Evolutionary conservation across 2,113 vertebrate species (phyloP), one percentile per base, ranked within the genome.

Genomic region (Caretta caretta): DNA sequence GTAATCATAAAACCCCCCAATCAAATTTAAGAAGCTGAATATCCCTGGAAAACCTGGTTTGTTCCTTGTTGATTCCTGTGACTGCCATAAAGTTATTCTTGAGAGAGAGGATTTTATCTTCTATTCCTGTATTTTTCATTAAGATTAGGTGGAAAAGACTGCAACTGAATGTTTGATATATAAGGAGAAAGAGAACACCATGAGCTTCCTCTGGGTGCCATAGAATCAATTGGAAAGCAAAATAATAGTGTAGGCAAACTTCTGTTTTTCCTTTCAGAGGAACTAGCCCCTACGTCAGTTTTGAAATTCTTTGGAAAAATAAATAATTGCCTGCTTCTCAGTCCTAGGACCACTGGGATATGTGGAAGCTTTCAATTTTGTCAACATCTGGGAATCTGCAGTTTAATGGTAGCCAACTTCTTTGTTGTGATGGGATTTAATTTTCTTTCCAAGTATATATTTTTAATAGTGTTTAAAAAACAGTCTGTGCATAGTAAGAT

Each of bases 101-200:
- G 13, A 76, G 87, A 72, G 27, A 82, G 17, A 78, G 29, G 65
- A 83, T 94, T 93, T 88, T 92, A 49, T 87, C 0, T 0, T 19
- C 50, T 86, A 27, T 42, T 87, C 42, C 93, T 97, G 97, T 81
- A 75, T 83, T 95, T 97, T 91, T 90, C 90, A 97, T 94, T 82
- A 96, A 42, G 19, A 62, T 90, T 42, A 80, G 53, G 51, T 54
- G 29, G 85, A 83, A 93, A 42, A 80, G 19, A 80, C 81, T 93
- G 89, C 59, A 85, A 22, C 79, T 62, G 65, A 87, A 76, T 35
- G 96, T 96, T 53, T 93, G 86, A 88, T 82, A 54, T 19, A 17
- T 5, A 83, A 31, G 46, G 72, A 75, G 86, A 50, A 90, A 20
- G 27, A 80, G 82, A 90, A 91, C 76, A 25, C 49, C 19, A 1